phyloP scores from a whole-genome alignment of 2,797 vertebrate species.

The Chaunax sp. region DNA sequence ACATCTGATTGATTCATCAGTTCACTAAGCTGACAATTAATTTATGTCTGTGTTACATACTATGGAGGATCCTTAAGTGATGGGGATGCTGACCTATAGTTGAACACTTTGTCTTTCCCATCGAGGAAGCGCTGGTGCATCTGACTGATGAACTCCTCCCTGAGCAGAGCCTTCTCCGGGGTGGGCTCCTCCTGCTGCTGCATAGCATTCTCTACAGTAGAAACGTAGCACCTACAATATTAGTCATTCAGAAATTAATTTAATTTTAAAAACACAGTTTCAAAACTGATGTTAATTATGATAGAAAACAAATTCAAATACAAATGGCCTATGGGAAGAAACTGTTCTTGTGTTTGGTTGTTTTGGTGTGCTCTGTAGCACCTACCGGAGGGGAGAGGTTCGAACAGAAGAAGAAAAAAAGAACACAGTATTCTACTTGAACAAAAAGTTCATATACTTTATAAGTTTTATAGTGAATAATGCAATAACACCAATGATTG shows the following conservation, averaged over 20 bases:
- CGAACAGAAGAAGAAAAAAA: not conserved
- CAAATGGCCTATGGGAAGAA: too few relatives aligned
- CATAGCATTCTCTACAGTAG: constrained; percentile 39
- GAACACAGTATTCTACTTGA: not conserved
- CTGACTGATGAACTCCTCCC: constrained; percentile 91
- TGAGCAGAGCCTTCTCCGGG: constrained; percentile 85
- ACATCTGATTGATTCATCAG: too few relatives aligned
- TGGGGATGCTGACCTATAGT: constrained; percentile 86
- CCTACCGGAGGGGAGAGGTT: not conserved
- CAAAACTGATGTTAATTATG: not conserved
- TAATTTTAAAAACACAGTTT: not conserved
- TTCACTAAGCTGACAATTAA: too few relatives aligned
- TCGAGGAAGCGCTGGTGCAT: constrained; percentile 94
- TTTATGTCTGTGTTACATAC: too few relatives aligned
- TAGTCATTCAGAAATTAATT: not conserved
- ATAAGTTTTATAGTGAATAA: too few relatives aligned
- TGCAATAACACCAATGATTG: too few relatives aligned
- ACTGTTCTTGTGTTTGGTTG: too few relatives aligned
- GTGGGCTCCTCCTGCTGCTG: constrained; percentile 72
- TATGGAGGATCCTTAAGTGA: not conserved
- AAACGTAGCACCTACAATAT: constrained; percentile 59
- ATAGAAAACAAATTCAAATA: not conserved
- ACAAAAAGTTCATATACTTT: too few relatives aligned
- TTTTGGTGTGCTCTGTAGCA: too few relatives aligned
- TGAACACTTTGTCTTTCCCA: constrained; percentile 90